phyloP scores from a whole-genome alignment of 2,888 invertebrate genomes.

The Hyposoter dolosus region DNA sequence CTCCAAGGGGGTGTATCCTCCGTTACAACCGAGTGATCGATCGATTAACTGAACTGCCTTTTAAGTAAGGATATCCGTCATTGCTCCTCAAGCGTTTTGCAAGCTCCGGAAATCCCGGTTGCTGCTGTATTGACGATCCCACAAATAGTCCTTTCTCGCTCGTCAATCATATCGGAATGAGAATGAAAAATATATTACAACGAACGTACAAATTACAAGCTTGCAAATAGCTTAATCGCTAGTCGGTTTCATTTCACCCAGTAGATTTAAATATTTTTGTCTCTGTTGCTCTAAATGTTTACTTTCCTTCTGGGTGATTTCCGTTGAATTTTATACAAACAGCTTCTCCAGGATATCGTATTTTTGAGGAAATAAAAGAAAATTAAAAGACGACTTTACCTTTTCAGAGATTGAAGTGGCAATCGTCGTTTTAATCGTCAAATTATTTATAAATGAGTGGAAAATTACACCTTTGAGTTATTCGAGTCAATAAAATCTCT shows the following conservation, averaged over 20 bases:
- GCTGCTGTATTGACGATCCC: not conserved
- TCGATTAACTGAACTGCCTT: conserved; percentile 37
- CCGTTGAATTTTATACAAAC: not conserved
- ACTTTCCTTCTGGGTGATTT: not conserved
- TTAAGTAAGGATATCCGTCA: conserved; percentile 50
- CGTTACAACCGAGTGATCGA: conserved; percentile 14
- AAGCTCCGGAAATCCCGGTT: conserved; percentile 1
- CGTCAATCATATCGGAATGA: not conserved
- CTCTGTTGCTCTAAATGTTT: not conserved
- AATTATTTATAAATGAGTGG: not conserved
- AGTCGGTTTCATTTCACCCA: not conserved
- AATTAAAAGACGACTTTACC: too few relatives aligned
- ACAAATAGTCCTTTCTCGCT: not conserved
- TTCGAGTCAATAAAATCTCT: too few relatives aligned
- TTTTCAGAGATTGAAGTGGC: too few relatives aligned
- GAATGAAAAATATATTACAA: not conserved
- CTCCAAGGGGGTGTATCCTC: conserved; percentile 2
- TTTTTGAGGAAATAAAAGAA: too few relatives aligned
- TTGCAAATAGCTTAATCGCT: not conserved
- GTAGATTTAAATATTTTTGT: not conserved
- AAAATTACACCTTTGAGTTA: not conserved
- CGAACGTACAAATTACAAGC: not conserved
- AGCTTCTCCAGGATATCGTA: not conserved
- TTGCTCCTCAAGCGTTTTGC: conserved; percentile 27
- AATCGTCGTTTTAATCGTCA: not conserved